phyloP scores from a whole-genome alignment of 2,113 vertebrate genomes.

The Melanocharis versteri region DNA sequence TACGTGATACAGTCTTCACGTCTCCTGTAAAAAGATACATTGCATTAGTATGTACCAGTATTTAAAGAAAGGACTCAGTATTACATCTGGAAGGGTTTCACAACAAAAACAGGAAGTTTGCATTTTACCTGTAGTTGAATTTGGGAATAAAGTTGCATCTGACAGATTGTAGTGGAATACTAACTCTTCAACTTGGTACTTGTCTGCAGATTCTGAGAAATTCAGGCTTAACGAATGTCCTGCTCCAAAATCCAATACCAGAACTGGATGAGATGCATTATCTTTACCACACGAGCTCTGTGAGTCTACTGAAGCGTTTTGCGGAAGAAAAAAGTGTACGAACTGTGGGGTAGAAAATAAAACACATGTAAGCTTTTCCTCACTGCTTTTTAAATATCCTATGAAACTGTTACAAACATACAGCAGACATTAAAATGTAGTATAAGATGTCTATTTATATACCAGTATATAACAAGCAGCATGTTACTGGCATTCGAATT shows the following conservation, averaged over 20 bases:
- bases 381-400: background rate
- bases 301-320: conserved; percentile 57
- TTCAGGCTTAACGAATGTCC: conserved; percentile 75
- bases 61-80: background rate
- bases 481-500: background rate
- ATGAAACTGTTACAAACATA: background rate
- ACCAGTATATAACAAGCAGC: background rate
- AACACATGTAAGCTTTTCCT: background rate
- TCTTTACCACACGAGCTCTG: conserved; percentile 78
- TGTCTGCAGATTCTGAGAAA: conserved; percentile 72
- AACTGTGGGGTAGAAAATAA: conserved; percentile 62
- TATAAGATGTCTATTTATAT: background rate
- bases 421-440: background rate
- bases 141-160: conserved; percentile 77
- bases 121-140: conserved; percentile 76
- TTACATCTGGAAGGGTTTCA: background rate
- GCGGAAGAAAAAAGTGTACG: conserved; percentile 68
- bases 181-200: conserved; percentile 76
- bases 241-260: conserved; percentile 75
- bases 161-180: conserved; percentile 83
- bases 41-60: background rate
- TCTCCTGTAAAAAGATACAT: conserved; percentile 9
- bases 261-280: conserved; percentile 7
- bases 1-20: background rate
- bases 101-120: background rate